phyloP scores from a whole-genome alignment of 2,888 invertebrate genomes.

The Xestia xanthographa region DNA sequence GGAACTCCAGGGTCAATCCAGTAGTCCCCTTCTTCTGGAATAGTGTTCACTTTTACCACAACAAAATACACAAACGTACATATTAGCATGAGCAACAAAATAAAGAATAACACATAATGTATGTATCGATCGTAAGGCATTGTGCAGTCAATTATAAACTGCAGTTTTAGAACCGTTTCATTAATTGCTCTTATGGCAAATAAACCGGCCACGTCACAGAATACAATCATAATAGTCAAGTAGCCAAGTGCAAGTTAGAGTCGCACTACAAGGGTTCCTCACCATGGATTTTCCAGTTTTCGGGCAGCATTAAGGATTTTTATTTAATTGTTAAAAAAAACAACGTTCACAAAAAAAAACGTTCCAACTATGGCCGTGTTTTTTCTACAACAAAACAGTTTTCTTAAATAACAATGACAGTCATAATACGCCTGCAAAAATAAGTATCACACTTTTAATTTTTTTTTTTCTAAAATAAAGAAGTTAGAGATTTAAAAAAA shows the following conservation, averaged over 20 bases:
- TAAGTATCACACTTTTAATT: too few species aligned
- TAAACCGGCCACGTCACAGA: not conserved
- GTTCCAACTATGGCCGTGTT: too few species aligned
- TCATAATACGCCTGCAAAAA: too few species aligned
- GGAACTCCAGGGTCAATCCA: not conserved
- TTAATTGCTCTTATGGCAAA: not conserved
- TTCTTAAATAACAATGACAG: too few species aligned
- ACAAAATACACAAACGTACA: not conserved
- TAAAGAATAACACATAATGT: not conserved
- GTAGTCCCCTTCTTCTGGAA: not conserved
- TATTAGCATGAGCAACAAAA: not conserved
- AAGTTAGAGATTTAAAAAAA: too few species aligned
- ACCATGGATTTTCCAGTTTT: not conserved
- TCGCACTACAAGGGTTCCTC: not conserved
- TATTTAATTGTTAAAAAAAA: too few species aligned
- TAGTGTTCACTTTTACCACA: not conserved
- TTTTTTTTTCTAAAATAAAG: too few species aligned
- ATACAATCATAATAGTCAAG: not conserved
- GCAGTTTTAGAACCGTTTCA: not conserved
- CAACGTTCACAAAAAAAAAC: too few species aligned
- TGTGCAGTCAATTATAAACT: not conserved
- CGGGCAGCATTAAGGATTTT: too few species aligned
- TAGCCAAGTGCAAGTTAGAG: not conserved
- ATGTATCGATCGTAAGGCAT: not conserved
- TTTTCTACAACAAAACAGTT: too few species aligned